phyloP scores from a whole-genome alignment of 2,113 vertebrate genomes.

The Parotia lawesii region DNA sequence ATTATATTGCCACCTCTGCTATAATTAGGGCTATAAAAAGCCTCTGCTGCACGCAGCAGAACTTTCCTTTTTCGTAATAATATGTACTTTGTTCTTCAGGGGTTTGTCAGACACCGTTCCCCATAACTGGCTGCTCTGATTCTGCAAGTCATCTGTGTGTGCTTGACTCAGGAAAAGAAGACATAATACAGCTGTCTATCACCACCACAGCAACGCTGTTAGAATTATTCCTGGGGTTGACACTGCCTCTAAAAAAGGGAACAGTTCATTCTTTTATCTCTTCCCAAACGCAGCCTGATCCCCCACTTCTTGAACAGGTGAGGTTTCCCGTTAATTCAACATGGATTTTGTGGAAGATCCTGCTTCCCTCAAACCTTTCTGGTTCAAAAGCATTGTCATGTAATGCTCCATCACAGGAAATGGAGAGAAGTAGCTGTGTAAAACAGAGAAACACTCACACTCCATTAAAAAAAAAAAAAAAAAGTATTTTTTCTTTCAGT shows the following conservation, averaged over 20 bases:
- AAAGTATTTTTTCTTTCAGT: not conserved
- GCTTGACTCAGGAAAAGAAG: not conserved
- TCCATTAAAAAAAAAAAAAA: not conserved
- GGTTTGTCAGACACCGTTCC: not conserved
- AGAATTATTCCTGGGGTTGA: not conserved
- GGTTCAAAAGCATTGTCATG: not conserved
- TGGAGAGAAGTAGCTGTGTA: not conserved
- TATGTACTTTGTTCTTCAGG: not conserved
- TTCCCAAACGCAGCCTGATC: not conserved
- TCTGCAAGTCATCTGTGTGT: not conserved
- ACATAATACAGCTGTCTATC: not conserved
- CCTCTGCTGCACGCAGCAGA: not conserved
- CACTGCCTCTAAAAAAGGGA: not conserved
- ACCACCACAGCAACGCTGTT: not conserved
- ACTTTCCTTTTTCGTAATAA: not conserved
- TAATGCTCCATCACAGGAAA: not conserved
- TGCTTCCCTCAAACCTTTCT: not conserved
- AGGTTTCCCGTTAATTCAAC: not conserved
- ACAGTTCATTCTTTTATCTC: not conserved
- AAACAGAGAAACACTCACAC: not conserved
- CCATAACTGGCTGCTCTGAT: not conserved
- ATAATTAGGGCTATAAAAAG: constrained; percentile 23
- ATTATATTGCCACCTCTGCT: not conserved
- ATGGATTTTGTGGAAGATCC: not conserved
- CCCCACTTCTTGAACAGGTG: not conserved